phyloP scores from a whole-genome alignment of 2,888 invertebrate species.

The Tiphia femorata region DNA sequence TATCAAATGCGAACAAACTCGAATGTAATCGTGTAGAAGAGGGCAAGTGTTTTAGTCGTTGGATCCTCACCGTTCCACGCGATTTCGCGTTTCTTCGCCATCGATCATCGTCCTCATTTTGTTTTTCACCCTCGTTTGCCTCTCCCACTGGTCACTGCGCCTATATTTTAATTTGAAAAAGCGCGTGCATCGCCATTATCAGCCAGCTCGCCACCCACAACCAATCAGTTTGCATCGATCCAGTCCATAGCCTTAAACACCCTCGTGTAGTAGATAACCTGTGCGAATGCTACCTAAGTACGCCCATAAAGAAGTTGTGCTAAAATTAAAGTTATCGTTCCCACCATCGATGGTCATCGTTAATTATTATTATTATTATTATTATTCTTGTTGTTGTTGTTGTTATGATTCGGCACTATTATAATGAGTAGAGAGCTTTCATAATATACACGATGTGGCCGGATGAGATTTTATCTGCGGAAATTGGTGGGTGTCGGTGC shows the following conservation, averaged over 20 bases:
- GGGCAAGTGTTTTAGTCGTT: no score
- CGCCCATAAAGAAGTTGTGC: slow-evolving; percentile 29
- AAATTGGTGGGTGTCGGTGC: slow-evolving; percentile 52
- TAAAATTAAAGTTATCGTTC: slow-evolving; percentile 41
- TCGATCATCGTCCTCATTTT: slow-evolving; percentile 12
- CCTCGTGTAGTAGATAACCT: slow-evolving; percentile 24
- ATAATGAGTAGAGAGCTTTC: slow-evolving; percentile 49
- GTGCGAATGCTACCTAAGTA: slow-evolving; percentile 32
- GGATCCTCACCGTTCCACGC: slow-evolving; percentile 6
- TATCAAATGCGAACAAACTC: neutral
- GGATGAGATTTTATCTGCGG: slow-evolving; percentile 47
- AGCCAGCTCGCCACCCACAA: no score
- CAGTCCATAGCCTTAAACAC: slow-evolving; percentile 18
- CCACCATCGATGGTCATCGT: slow-evolving; percentile 46
- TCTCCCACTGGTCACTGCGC: neutral
- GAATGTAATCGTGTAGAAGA: no score
- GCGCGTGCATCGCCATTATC: no score
- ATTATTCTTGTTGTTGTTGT: no score
- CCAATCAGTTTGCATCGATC: slow-evolving; percentile 16
- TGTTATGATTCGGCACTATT: slow-evolving; percentile 50
- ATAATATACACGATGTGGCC: slow-evolving; percentile 52
- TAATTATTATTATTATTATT: slow-evolving; percentile 51
- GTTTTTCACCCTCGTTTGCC: neutral
- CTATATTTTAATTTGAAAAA: slow-evolving; percentile 1
- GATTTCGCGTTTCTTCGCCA: slow-evolving; percentile 14